A percentile compares a stretch with the other conserved stretches of the same genome.
phyloP scores from a whole-genome alignment of 2,797 vertebrate genomes.

The Anolis apletophallus region DNA sequence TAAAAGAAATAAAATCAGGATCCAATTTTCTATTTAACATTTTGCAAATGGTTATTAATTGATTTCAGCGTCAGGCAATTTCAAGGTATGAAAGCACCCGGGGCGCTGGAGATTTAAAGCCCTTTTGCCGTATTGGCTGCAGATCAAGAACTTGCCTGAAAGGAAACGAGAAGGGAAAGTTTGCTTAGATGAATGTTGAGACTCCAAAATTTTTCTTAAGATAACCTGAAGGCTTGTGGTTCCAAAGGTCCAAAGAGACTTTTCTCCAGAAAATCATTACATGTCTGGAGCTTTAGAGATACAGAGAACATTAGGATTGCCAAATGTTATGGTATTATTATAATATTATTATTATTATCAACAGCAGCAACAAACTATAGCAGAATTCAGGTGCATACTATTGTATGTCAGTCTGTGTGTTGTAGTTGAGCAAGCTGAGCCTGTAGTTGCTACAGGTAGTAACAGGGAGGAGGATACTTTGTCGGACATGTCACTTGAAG shows the following conservation, averaged over 20 bases:
- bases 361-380: too few relatives aligned
- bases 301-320: neutral
- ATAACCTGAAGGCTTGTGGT: neutral
- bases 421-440: too few relatives aligned
- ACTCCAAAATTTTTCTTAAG: neutral
- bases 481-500: too few relatives aligned
- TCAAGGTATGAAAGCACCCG: neutral
- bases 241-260: neutral
- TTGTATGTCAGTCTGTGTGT: too few relatives aligned
- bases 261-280: neutral
- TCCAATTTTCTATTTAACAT: neutral
- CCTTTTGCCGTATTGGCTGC: neutral
- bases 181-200: neutral
- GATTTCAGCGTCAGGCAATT: conserved; percentile 14
- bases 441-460: too few relatives aligned
- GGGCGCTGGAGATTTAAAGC: neutral
- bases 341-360: too few relatives aligned
- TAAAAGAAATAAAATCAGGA: neutral
- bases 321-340: too few relatives aligned
- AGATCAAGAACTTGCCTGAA: neutral
- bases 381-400: too few relatives aligned
- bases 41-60: conserved; percentile 23
- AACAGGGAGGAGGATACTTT: too few relatives aligned
- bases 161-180: neutral
- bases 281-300: neutral